Evolutionary conservation across 2,888 invertebrate species (phyloP), one percentile per base, ranked within the genome.

Genomic region (Polydrusus cervinus): DNA sequence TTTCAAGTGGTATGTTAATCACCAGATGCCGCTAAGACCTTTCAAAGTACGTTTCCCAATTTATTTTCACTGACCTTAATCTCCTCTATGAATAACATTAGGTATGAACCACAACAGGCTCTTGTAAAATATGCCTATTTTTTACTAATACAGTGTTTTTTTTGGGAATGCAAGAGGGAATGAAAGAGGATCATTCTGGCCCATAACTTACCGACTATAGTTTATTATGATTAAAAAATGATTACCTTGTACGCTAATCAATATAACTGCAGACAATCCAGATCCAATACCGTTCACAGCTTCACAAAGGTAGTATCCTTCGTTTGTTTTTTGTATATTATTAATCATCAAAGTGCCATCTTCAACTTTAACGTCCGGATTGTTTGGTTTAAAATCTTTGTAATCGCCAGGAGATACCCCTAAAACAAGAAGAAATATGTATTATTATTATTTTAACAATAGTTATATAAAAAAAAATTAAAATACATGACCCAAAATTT

Each of bases 271-370:
- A 68, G 97, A 98, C 40, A 98, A 89, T 83, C 97, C 97, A 77
- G 97, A 95, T 77, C 97, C 97, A 82, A 98, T 97, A 82, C 97
- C 96, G 87, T 98, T 98, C 61, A 96, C 96, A 74, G 97, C 97
- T 88, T 98, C 97, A 86, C 98, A 98, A 53, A 98, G 89, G 87
- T 97, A 98, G 85, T 96, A 96, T 20, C 97, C 97, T 88, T 97
- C 96, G 85, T 97, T 97, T 18, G 93, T 94, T 88, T 97, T 97
- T 86, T 95, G 95, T 80, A 97, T 97, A 84, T 97, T 95, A 82
- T 93, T 92, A 84, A 98, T 94, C 74, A 94, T 91, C 77, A 98
- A 89, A 69, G 97, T 97, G 80, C 98, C 98, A 85, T 98, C 98
- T 88, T 96, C 97, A 62, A 97, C 95, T 88, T 94, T 95, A 76